Evolutionary conservation across 2,113 vertebrate genomes (phyloP).

Genomic region (Delphinapterus leucas): DNA sequence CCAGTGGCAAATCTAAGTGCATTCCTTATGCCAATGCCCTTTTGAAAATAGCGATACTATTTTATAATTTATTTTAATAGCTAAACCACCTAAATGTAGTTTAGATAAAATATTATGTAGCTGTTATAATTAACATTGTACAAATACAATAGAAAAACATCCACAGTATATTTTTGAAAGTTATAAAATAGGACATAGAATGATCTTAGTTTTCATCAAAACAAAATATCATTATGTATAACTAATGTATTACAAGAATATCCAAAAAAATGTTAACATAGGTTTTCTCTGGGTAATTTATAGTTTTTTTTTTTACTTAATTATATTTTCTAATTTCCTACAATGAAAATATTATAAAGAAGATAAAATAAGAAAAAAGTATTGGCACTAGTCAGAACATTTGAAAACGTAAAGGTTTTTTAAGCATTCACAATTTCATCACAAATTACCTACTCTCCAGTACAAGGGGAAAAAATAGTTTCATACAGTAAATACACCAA

Average conservation of each 20-base stretch:
- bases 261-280: not conserved
- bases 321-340: constrained; percentile 42
- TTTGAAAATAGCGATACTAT: not conserved
- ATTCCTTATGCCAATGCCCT: not conserved
- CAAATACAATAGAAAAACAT: not conserved
- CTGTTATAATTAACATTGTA: not conserved
- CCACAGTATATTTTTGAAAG: not conserved
- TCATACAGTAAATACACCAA: not conserved
- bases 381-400: not conserved
- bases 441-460: not conserved
- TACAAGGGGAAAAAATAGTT: not conserved
- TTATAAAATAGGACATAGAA: not conserved
- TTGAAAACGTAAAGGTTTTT: not conserved
- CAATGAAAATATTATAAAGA: not conserved
- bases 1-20: not conserved
- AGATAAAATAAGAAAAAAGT: not conserved
- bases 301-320: not conserved
- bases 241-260: not conserved
- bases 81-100: not conserved
- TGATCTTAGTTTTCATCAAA: not conserved
- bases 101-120: not conserved
- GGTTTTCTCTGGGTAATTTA: not conserved
- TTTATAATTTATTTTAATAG: not conserved
- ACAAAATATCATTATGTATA: not conserved
- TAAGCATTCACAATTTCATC: not conserved